Percentiles rank a stretch among this genome's conserved stretches.
Evolutionary conservation across 2,797 vertebrate species (phyloP).

Genomic region (Spinus pinus): DNA sequence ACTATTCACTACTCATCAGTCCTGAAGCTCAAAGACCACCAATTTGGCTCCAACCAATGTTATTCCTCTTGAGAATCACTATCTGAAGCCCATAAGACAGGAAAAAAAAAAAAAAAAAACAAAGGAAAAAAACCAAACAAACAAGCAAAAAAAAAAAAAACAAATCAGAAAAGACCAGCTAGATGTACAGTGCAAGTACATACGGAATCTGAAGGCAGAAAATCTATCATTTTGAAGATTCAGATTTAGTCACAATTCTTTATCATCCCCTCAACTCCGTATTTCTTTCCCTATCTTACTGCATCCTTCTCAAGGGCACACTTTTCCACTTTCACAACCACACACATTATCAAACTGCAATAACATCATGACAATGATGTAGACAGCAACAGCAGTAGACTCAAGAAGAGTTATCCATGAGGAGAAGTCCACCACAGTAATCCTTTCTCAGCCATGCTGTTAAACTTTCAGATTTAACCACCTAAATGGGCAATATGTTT

Average conservation of each 20-base stretch:
- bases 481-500: not conserved
- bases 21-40: not conserved
- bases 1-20: not conserved
- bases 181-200: not conserved
- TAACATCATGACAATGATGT: rapidly evolving
- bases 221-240: not conserved
- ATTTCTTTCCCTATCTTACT: not conserved
- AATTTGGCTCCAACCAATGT: not conserved
- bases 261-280: rapidly evolving
- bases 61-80: not conserved
- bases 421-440: not conserved
- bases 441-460: not conserved
- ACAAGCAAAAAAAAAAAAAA: not conserved
- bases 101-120: not conserved
- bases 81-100: not conserved
- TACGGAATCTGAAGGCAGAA: not conserved
- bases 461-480: not conserved
- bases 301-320: not conserved
- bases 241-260: not conserved
- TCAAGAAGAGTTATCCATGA: not conserved
- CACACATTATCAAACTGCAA: rapidly evolving
- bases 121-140: not conserved
- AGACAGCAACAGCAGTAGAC: not conserved
- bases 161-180: not conserved
- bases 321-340: not conserved